phyloP scores from a whole-genome alignment of 1,140 invertebrate genomes.

The Cydia pomonella region DNA sequence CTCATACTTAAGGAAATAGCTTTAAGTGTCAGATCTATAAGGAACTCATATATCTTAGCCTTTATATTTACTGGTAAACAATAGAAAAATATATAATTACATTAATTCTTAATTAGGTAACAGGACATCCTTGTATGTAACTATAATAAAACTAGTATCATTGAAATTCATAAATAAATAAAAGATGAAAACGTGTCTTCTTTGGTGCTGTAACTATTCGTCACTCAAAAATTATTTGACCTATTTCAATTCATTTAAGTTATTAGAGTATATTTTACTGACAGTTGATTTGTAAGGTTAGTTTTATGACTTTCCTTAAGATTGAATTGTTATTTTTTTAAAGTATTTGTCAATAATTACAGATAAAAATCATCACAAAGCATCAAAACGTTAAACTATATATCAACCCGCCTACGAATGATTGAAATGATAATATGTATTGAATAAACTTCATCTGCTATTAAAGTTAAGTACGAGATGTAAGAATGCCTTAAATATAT shows the following conservation, averaged over 20 bases:
- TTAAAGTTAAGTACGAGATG: conserved; percentile 7
- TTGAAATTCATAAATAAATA: neutral
- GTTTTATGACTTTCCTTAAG: too few relatives aligned
- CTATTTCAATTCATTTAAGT: too few relatives aligned
- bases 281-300: neutral
- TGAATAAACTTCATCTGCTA: neutral
- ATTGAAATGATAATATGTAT: too few relatives aligned
- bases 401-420: too few relatives aligned
- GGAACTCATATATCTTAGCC: conserved; percentile 17
- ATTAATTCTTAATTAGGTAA: neutral
- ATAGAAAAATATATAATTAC: neutral
- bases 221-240: neutral
- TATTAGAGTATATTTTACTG: neutral
- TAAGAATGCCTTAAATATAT: neutral
- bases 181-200: neutral
- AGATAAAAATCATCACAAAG: neutral
- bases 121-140: neutral
- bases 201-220: neutral
- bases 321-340: neutral
- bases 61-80: conserved; percentile 16
- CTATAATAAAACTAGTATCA: neutral
- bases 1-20: conserved; percentile 34
- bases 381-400: neutral
- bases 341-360: neutral
- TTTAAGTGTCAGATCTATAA: conserved; percentile 40